Conservation (phyloP, 2,113 vertebrate species). For the Sterrhoptilus dennistouni region DNA sequence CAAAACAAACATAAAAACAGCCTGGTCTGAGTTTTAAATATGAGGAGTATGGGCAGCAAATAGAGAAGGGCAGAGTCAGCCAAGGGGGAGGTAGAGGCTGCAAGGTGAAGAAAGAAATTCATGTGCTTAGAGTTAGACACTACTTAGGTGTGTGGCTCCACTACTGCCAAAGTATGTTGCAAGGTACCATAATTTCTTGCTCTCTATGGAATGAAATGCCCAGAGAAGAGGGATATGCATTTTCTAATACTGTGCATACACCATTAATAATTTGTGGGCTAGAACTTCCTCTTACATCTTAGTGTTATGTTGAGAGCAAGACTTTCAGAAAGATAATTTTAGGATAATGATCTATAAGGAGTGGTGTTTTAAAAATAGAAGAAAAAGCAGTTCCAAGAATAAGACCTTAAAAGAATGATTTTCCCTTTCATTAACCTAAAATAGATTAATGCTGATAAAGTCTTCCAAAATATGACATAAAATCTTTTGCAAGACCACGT, state of each 20-base stretch:
- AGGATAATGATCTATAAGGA: conserved; percentile 6
- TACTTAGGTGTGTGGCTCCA: not conserved
- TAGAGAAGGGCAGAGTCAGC: not conserved
- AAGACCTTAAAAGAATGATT: not conserved
- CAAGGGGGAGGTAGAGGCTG: not conserved
- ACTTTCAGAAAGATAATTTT: conserved; percentile 26
- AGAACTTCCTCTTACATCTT: not conserved
- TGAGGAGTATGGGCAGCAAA: not conserved
- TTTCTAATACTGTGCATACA: not conserved
- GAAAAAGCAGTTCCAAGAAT: conserved; percentile 3
- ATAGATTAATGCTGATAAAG: not conserved
- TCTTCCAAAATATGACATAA: not conserved
- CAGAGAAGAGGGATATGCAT: not conserved
- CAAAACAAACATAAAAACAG: too few relatives aligned
- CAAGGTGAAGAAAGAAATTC: not conserved
- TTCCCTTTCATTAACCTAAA: not conserved
- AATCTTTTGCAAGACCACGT: not conserved
- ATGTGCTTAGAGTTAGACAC: not conserved
- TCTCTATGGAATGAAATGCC: not conserved
- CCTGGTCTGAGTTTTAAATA: not conserved
- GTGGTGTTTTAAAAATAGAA: conserved; percentile 22
- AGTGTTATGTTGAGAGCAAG: not conserved
- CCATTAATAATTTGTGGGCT: conserved; percentile 7
- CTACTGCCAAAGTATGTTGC: not conserved
- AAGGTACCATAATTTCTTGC: not conserved